phyloP scores from a whole-genome alignment of 2,888 invertebrate species.

The Acrobasis suavella region DNA sequence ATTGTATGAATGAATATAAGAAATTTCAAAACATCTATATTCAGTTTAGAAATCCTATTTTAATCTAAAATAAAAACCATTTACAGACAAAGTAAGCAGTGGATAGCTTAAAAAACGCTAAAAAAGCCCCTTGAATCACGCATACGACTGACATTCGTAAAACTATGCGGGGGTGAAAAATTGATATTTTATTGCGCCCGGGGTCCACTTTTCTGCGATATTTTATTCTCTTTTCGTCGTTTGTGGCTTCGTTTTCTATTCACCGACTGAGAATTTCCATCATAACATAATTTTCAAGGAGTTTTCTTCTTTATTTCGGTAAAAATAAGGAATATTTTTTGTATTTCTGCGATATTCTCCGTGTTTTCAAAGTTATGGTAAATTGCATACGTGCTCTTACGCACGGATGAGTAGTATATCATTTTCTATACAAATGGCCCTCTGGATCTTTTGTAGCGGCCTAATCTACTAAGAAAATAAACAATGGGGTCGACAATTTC shows the following conservation, averaged over 20 bases:
- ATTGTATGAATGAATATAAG: too few species aligned
- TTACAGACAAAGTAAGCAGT: constrained; percentile 29
- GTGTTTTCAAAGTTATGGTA: constrained; percentile 40
- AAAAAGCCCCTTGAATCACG: constrained; percentile 34
- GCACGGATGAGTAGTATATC: constrained; percentile 76
- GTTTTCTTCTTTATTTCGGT: constrained; percentile 38
- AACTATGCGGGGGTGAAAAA: constrained; percentile 70
- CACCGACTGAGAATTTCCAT: constrained; percentile 32
- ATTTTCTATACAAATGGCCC: constrained; percentile 75
- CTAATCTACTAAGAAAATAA: constrained; percentile 74
- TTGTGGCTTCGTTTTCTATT: constrained; percentile 49
- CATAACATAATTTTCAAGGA: constrained; percentile 21
- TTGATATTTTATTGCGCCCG: constrained; percentile 79
- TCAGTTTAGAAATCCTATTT: too few species aligned
- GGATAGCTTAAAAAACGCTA: constrained; percentile 42
- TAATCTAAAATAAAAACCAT: neutral
- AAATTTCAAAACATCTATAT: too few species aligned
- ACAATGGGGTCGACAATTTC: constrained; percentile 54
- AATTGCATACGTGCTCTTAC: constrained; percentile 60
- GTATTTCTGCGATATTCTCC: constrained; percentile 21
- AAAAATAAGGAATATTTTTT: constrained; percentile 33
- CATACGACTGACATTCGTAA: constrained; percentile 40
- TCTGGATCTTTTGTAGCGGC: constrained; percentile 63
- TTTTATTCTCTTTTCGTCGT: constrained; percentile 70
- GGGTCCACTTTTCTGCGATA: constrained; percentile 75